Percentiles rank a stretch among this genome's conserved stretches.
Conservation (phyloP, 1,140 invertebrate genomes). For the Anagrus nilaparvatae region DNA sequence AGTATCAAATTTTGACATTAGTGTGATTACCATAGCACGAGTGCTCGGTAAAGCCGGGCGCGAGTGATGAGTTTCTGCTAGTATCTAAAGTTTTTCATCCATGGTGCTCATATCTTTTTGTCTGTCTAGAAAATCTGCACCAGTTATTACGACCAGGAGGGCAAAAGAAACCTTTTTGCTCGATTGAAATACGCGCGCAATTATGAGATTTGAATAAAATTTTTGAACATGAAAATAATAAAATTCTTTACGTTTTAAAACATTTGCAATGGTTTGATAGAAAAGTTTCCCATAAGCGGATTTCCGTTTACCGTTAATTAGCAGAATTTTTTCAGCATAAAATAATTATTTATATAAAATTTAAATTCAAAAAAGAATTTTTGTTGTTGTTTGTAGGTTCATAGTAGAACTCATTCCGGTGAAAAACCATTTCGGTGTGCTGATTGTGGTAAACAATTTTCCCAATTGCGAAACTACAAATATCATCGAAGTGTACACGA, state of each 20-base stretch:
- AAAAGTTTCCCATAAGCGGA: background rate
- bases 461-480: slow-evolving; percentile 65
- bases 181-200: background rate
- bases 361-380: slow-evolving; percentile 7
- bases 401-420: slow-evolving; percentile 29
- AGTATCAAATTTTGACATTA: too few relatives aligned
- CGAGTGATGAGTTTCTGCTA: too few relatives aligned
- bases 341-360: too few relatives aligned
- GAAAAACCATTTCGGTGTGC: slow-evolving; percentile 61
- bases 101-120: too few relatives aligned
- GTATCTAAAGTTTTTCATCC: too few relatives aligned
- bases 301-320: background rate
- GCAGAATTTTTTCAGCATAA: background rate
- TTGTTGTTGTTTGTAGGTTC: slow-evolving; percentile 24
- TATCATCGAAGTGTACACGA: slow-evolving; percentile 62
- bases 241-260: too few relatives aligned
- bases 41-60: too few relatives aligned
- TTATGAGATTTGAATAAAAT: too few relatives aligned
- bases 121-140: background rate
- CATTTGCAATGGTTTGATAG: too few relatives aligned
- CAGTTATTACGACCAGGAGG: background rate
- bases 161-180: background rate
- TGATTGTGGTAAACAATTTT: slow-evolving; percentile 70
- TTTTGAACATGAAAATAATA: too few relatives aligned
- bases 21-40: too few relatives aligned